A percentile compares a stretch with the other conserved stretches of the same genome.
Conservation (phyloP, 1,140 invertebrate species). For the Phortica variegata region DNA sequence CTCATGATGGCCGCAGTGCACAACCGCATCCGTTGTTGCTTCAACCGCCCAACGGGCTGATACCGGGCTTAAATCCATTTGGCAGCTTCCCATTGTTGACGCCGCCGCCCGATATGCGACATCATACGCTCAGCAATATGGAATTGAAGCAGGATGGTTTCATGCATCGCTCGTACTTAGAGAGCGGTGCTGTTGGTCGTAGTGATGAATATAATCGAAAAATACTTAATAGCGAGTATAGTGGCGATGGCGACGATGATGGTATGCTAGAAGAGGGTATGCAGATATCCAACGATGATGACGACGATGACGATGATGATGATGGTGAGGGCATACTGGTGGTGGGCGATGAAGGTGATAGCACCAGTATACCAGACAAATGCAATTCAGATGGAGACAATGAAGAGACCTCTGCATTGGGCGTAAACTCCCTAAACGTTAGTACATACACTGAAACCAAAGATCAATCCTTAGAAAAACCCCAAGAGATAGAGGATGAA, state of each 20-base stretch:
- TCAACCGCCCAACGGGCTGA: slow-evolving; percentile 68
- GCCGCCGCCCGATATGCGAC: slow-evolving; percentile 70
- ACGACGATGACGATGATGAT: slow-evolving; percentile 62
- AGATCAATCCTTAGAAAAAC: slow-evolving; percentile 61
- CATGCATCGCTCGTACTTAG: slow-evolving; percentile 54
- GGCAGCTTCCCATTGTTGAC: slow-evolving; percentile 75
- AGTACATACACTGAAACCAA: slow-evolving; percentile 62
- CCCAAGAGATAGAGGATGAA: slow-evolving; percentile 4
- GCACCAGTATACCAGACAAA: slow-evolving; percentile 37
- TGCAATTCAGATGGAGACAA: slow-evolving; percentile 33
- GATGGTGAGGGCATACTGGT: slow-evolving; percentile 59
- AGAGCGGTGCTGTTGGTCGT: slow-evolving; percentile 30
- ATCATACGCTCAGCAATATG: slow-evolving; percentile 65
- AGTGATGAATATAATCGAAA: slow-evolving; percentile 23
- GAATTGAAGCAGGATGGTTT: slow-evolving; percentile 59
- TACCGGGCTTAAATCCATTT: slow-evolving; percentile 70
- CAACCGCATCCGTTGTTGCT: slow-evolving; percentile 79
- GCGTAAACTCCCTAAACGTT: slow-evolving; percentile 61
- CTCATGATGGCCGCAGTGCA: slow-evolving; percentile 86
- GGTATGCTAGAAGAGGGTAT: slow-evolving; percentile 58
- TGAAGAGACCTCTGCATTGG: slow-evolving; percentile 40
- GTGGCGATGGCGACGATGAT: slow-evolving; percentile 43
- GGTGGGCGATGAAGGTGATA: slow-evolving; percentile 56
- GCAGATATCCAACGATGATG: slow-evolving; percentile 57
- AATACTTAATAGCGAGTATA: slow-evolving; percentile 34